Base-by-base conservation (phyloP, 2,797 vertebrate species). In the Miichthys miiuy region DNA sequence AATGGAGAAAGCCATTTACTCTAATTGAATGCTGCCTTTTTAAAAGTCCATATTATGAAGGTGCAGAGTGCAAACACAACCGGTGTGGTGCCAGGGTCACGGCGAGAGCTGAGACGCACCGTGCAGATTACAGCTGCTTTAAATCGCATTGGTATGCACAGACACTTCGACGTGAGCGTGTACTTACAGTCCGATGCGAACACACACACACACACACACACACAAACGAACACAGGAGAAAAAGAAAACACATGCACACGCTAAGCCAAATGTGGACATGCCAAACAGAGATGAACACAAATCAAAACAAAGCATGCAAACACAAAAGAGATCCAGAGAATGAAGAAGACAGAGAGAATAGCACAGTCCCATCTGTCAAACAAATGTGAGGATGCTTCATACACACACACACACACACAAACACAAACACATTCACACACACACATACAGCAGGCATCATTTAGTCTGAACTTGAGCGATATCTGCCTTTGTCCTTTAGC, bases 281-380 rank as follows among this genome's bases (percentile, higher is more conserved):
- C 89, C 90, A 93, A 92, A 92, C 86, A 87, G 81, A 90, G 81
- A 88, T 51, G 65, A 90, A 92, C 86, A 90, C 85, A 88, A 91
- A 92, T 91, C 88, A 89, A 89, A 91, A 90, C 91, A 91, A 90
- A 88, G 92, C 90, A 86, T 75, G 72, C 89, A 93, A 92, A 93
- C 90, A 90, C 86, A 88, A 87, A 87, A 81, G 83, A 85, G 87
- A 92, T 92, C 89, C 85, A 87, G 86, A 81, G 90, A 91, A 89
- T 87, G 87, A 89, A 84, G 86, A 89, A 80, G 90, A 91, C 88
- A 79, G 85, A 87, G 89, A 89, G 83, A 86, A 89, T 82, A 88
- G 83, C 89, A 82, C 83, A 83, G 90, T 89, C 89, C 93, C 92
- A 93, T 93, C 93, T 94, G 93, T 93, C 92, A 93, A 79, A 91